Evolutionary conservation across 2,888 invertebrate species (phyloP), one percentile per base, ranked within the genome.

Genomic region (Folsomia candida): DNA sequence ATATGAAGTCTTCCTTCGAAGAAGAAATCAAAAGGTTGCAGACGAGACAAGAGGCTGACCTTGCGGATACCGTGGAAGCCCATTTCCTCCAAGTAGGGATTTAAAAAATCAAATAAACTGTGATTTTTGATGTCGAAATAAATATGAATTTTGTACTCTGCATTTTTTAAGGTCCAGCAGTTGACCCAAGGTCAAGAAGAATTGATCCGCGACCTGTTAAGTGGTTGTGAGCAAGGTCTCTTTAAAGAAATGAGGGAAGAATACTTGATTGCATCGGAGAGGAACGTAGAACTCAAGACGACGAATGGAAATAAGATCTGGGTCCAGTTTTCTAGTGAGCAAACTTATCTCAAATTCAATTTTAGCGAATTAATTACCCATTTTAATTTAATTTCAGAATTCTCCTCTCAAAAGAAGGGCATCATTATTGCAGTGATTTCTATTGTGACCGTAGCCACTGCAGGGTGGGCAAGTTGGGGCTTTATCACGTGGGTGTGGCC

Each of bases 401-500:
- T 72, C 1, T 64, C 72, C 18, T 20, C 70, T 20, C 62, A 62
- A n/a, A 51, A 60, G 26, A 72, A 70, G 24, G 70, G 67, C n/a
- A 29, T 72, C 14, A 51, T 67, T n/a, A 63, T 72, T 9, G 69
- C 67, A n/a, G 67, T 69, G 27, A 64, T 72, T 18, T 60, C 59
- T 1, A 70, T 72, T 4, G 66, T 72, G 9, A 67, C 64, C 24
- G 51, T 70, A 6, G 72, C 67, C 26, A 72, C 72, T 1, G 72
- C 72, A 14, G 72, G 72, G 9, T 72, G 72, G 72, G 72, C 72
- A 9, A 60, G 69, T 51, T 72, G 72, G 72, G 72, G 72, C 1
- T 72, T 72, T 28, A 72, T 72, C 2, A 61, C 69, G 64, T 72
- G 72, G 72, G 70, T 72, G 11, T 72, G 72, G 72, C 72, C 72